Conservation (phyloP, 2,888 invertebrate genomes). For the Scaptomyza parva region DNA sequence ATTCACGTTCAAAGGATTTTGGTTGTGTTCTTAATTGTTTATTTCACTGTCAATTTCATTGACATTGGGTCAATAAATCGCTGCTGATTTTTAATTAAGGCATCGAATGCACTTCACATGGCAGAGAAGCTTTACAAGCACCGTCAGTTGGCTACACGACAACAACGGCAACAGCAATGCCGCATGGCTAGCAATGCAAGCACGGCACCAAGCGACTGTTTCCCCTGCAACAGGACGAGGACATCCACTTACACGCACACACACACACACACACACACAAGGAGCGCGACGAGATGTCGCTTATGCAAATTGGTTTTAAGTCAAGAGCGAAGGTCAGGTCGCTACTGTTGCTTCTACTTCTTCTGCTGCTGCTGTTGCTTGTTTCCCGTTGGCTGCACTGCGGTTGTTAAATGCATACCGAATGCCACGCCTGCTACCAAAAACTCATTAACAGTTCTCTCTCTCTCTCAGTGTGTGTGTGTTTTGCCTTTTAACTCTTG, state of each 20-base stretch:
- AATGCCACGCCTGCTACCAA: constrained; percentile 33
- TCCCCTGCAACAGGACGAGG: constrained; percentile 12
- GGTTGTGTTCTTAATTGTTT: constrained; percentile 39
- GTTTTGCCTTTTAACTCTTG: constrained; percentile 59
- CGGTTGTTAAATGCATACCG: constrained; percentile 63
- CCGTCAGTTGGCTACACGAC: constrained; percentile 55
- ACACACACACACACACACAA: no score
- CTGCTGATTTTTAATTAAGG: constrained; percentile 68
- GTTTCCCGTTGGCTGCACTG: constrained; percentile 29
- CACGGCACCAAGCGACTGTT: neutral
- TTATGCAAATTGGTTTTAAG: constrained; percentile 76
- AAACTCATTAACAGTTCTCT: constrained; percentile 67
- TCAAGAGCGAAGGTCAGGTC: constrained; percentile 71
- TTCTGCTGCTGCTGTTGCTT: neutral
- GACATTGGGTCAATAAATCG: constrained; percentile 60
- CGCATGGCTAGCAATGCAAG: constrained; percentile 11
- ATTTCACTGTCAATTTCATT: constrained; percentile 63
- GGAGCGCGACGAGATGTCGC: constrained; percentile 33
- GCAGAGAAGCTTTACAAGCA: constrained; percentile 53
- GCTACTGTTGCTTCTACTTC: constrained; percentile 8
- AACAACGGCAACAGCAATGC: constrained; percentile 14
- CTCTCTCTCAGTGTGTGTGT: constrained; percentile 18
- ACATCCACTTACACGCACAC: no score
- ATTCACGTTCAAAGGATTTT: no score
- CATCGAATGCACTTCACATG: constrained; percentile 57